phyloP scores from a whole-genome alignment of 2,113 vertebrate genomes.

The Tympanuchus pallidicinctus region DNA sequence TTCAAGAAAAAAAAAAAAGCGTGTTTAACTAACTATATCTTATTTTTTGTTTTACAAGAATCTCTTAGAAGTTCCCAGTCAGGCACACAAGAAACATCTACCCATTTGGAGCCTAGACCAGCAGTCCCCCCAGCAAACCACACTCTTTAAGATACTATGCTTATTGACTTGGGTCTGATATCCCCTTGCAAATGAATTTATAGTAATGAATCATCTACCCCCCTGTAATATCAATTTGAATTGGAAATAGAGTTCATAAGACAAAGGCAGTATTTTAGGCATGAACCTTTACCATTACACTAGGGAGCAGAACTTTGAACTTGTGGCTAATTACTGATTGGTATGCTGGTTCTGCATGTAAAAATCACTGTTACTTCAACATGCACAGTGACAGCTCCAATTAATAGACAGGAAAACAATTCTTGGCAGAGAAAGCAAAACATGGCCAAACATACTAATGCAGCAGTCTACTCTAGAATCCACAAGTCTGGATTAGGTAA shows the following conservation, averaged over 20 bases:
- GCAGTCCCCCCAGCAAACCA: background rate
- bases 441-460: constrained; percentile 61
- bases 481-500: background rate
- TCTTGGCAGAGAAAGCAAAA: constrained; percentile 57
- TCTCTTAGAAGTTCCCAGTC: background rate
- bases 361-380: constrained; percentile 51
- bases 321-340: constrained; percentile 42
- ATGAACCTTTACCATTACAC: constrained; percentile 8
- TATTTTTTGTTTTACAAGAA: background rate
- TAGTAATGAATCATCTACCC: background rate
- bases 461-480: constrained; percentile 46
- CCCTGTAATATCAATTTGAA: background rate
- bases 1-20: background rate
- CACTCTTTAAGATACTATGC: background rate
- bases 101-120: background rate
- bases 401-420: constrained; percentile 50
- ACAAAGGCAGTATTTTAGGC: background rate
- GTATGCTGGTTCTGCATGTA: constrained; percentile 33
- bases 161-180: background rate
- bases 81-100: background rate
- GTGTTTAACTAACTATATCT: background rate
- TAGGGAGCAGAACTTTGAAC: constrained; percentile 17
- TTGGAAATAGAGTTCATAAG: constrained; percentile 1
- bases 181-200: background rate
- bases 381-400: constrained; percentile 46